Evolutionary conservation across 1,140 invertebrate species (phyloP), one percentile per base, ranked within the genome.

Genomic region (Zaprionus kolodkinae): DNA sequence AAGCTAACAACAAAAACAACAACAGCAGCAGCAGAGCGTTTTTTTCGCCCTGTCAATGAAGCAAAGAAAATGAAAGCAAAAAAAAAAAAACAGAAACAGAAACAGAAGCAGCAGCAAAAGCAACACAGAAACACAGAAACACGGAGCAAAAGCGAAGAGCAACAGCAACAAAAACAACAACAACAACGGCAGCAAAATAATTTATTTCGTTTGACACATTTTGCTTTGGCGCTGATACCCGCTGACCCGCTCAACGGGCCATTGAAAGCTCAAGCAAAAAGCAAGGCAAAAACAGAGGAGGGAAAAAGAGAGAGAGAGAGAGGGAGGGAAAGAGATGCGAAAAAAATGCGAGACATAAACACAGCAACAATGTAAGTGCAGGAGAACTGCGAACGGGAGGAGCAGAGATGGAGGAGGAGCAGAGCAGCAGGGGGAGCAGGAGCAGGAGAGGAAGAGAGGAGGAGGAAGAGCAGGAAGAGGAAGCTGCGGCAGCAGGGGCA

Each of bases 151-250:
- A 54, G 15, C 21, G n/a, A 48, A 52, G 45, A 63, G 36, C 77
- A 69, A 77, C 62, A 63, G 36, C 77, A 69, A 77, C 62, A 73
- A 72, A 79, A 79, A 76, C 30, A 60, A 21, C 66, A 55, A 54
- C 64, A 86, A 72, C 38, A 43, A 43, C n/a, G 15, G n/a, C n/a
- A 15, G 40, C n/a, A 84, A 86, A 86, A 78, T 72, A 78, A 76
- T 72, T 89, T 70, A 85, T 89, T 84, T 84, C 70, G 78, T 77
- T 70, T 88, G 75, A 81, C 72, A 88, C 73, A 80, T 87, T 88
- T 87, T 78, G 50, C 54, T 66, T 65, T 68, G 61, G 33, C 61
- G 57, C 45, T 78, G 72, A 72, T 76, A 60, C 56, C 56, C 56
- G 76, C 48, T 76, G 84, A 83, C 84, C 84, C 80, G 84, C 80